phyloP scores from a whole-genome alignment of 2,888 invertebrate genomes.

The Papilio demoleus region DNA sequence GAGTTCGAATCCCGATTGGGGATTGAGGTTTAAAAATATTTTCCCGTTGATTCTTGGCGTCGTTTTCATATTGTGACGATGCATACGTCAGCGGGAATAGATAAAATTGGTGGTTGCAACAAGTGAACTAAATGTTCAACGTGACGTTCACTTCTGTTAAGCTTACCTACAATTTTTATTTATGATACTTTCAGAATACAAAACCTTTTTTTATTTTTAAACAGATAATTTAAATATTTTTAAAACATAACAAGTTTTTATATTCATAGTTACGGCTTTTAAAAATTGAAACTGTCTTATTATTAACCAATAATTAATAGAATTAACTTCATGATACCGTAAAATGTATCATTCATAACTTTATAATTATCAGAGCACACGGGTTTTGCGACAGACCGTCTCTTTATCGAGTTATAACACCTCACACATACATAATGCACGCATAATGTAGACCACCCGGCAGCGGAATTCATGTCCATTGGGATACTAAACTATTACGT shows the following conservation, averaged over 20 bases:
- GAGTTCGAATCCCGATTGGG: constrained; percentile 43
- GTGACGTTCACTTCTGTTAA: constrained; percentile 77
- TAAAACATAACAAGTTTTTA: no score
- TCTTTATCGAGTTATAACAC: constrained; percentile 25
- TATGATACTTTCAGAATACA: no score
- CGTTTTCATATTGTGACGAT: constrained; percentile 56
- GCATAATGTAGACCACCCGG: not conserved
- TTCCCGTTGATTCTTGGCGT: constrained; percentile 62
- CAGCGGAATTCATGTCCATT: constrained; percentile 13
- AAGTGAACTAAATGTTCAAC: constrained; percentile 71
- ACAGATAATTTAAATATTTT: not conserved
- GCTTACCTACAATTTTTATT: constrained; percentile 65
- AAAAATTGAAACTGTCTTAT: no score
- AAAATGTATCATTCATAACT: not conserved
- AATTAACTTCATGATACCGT: no score
- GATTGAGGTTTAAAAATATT: not conserved
- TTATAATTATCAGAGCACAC: constrained; percentile 8
- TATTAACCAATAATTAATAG: no score
- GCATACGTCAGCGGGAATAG: constrained; percentile 66
- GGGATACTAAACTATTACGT: constrained; percentile 8
- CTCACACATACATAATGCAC: constrained; percentile 12
- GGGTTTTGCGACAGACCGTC: constrained; percentile 12
- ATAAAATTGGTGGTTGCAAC: constrained; percentile 76
- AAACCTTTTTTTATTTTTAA: not conserved
- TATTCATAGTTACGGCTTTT: no score